Percentiles rank a stretch among this genome's conserved stretches.
phyloP scores from a whole-genome alignment of 23 tunicate genomes.

The Styela clava region DNA sequence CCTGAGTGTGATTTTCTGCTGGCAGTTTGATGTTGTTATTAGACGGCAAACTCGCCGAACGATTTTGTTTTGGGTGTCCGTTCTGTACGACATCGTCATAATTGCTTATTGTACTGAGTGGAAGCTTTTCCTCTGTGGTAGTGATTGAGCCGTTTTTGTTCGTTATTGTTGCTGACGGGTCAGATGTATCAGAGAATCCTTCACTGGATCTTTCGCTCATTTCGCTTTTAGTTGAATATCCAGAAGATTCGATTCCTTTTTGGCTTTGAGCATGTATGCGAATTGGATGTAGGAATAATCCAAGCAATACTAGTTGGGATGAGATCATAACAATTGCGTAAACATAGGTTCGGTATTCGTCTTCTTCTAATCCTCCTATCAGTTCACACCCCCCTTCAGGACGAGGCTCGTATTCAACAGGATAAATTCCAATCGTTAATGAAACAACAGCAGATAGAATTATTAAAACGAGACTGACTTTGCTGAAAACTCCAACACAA shows the following conservation, averaged over 20 bases:
- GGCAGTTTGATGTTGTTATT: not conserved
- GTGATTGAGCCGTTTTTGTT: not conserved
- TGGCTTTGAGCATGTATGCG: slow-evolving; percentile 7
- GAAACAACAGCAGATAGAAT: slow-evolving; percentile 3
- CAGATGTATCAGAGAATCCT: not conserved
- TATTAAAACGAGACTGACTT: slow-evolving; percentile 2
- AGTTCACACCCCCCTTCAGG: slow-evolving; percentile 13
- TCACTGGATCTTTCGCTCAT: not conserved
- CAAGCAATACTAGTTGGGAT: not conserved
- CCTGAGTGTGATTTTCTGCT: not conserved
- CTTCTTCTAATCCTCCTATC: slow-evolving; percentile 7
- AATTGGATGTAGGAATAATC: slow-evolving; percentile 7
- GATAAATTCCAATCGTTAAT: not conserved
- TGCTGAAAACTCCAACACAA: not conserved
- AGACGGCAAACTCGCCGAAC: not conserved
- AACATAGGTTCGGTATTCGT: slow-evolving; percentile 20
- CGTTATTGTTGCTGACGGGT: not conserved
- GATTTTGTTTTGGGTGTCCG: not conserved
- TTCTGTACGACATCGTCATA: not conserved
- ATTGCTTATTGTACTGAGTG: not conserved
- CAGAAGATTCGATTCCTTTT: not conserved
- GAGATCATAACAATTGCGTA: slow-evolving; percentile 15
- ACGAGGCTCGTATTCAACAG: slow-evolving; percentile 12
- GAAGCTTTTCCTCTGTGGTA: not conserved
- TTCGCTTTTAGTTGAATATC: not conserved